A percentile compares a stretch with the other conserved stretches of the same genome.
phyloP scores from a whole-genome alignment of 2,888 invertebrate genomes.

The Parelbella ahira region DNA sequence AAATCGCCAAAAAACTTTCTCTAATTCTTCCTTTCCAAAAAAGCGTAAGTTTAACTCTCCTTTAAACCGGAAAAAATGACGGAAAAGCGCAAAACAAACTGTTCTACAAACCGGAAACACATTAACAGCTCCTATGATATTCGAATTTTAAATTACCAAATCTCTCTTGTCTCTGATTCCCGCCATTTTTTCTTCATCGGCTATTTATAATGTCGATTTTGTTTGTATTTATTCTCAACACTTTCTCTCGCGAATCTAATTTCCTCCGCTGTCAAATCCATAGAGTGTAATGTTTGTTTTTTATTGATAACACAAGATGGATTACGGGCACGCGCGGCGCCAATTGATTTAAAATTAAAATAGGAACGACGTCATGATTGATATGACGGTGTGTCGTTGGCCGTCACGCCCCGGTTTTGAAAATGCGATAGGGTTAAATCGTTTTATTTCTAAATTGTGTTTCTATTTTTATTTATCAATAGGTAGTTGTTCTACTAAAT shows the following conservation, averaged over 20 bases:
- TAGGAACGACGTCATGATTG: constrained; percentile 53
- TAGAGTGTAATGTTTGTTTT: constrained; percentile 31
- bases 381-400: constrained; percentile 56
- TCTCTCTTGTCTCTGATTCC: too few species aligned
- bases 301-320: constrained; percentile 70
- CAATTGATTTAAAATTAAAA: constrained; percentile 78
- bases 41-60: too few species aligned
- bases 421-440: constrained; percentile 59
- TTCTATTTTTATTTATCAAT: constrained; percentile 9
- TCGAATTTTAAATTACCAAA: too few species aligned
- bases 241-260: constrained; percentile 25
- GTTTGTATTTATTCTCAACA: constrained; percentile 1
- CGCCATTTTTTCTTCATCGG: too few species aligned
- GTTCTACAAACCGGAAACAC: too few species aligned
- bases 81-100: too few species aligned
- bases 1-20: too few species aligned
- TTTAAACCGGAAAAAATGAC: too few species aligned
- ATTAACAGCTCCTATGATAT: too few species aligned
- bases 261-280: constrained; percentile 27
- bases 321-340: constrained; percentile 66
- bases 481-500: too few species aligned
- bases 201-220: too few species aligned
- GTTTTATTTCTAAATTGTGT: constrained; percentile 33
- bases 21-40: too few species aligned
- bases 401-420: constrained; percentile 63